phyloP scores from a whole-genome alignment of 64 coral and sea anemone species.

The Acropora tenuis region DNA sequence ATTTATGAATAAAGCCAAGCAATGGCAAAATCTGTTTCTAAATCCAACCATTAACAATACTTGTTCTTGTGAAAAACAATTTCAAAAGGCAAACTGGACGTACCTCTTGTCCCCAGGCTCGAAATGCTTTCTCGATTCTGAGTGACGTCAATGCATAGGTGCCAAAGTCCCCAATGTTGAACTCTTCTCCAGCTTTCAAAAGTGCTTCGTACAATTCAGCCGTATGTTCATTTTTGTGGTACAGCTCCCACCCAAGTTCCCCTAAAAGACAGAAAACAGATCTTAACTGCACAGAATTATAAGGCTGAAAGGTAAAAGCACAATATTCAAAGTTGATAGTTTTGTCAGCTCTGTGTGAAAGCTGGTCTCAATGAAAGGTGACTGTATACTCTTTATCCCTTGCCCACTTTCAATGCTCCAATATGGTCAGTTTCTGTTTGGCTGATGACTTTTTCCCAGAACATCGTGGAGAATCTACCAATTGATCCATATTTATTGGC shows the following conservation, averaged over 20 bases:
- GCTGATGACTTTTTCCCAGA: too few relatives aligned
- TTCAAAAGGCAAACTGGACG: not conserved
- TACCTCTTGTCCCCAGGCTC: slow-evolving; percentile 95
- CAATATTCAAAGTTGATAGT: too few relatives aligned
- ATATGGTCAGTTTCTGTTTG: too few relatives aligned
- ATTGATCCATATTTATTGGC: too few relatives aligned
- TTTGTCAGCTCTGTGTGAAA: too few relatives aligned
- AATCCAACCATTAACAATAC: too few relatives aligned
- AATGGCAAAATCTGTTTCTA: too few relatives aligned
- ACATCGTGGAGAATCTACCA: too few relatives aligned
- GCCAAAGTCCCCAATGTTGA: slow-evolving; percentile 96
- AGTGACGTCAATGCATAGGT: slow-evolving; percentile 91
- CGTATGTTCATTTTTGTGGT: slow-evolving; percentile 81
- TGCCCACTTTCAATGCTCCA: too few relatives aligned
- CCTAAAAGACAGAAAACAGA: slow-evolving; percentile 27
- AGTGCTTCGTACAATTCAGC: slow-evolving; percentile 80
- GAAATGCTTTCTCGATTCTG: slow-evolving; percentile 92
- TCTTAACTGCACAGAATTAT: not conserved
- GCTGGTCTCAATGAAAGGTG: too few relatives aligned
- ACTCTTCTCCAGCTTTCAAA: slow-evolving; percentile 86
- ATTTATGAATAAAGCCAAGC: too few relatives aligned
- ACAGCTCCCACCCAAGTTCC: slow-evolving; percentile 96
- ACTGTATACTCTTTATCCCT: too few relatives aligned
- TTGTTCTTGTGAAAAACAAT: not conserved
- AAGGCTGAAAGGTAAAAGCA: not conserved